phyloP scores from a whole-genome alignment of 2,113 vertebrate species.

The Chiloscyllium plagiosum region DNA sequence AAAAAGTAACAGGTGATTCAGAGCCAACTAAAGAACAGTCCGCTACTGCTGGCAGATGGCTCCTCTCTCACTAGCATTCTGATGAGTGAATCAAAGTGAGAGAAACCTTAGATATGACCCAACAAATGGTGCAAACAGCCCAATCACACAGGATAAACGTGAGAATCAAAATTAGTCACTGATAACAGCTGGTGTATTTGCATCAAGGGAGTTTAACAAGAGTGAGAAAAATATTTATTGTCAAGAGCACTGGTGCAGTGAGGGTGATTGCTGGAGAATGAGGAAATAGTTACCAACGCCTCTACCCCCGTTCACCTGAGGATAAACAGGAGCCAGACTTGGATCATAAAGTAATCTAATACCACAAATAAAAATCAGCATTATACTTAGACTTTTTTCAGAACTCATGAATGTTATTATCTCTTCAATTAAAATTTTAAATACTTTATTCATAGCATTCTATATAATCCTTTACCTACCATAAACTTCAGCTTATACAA shows the following conservation, averaged over 20 bases:
- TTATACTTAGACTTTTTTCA: background rate
- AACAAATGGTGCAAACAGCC: constrained; percentile 40
- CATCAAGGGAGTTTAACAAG: background rate
- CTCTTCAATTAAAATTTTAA: background rate
- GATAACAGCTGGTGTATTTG: background rate
- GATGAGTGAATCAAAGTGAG: constrained; percentile 47
- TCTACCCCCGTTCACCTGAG: background rate
- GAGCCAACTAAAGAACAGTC: constrained; percentile 7
- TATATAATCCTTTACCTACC: background rate
- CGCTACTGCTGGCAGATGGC: constrained; percentile 43
- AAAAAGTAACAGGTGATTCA: background rate
- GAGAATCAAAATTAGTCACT: constrained; percentile 19
- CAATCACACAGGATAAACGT: constrained; percentile 13
- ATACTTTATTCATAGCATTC: background rate
- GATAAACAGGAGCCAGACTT: background rate
- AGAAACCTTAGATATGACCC: constrained; percentile 45
- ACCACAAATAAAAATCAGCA: background rate
- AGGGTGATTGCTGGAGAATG: background rate
- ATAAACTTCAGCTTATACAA: background rate
- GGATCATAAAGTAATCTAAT: background rate
- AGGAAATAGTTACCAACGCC: background rate
- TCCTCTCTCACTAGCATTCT: constrained; percentile 45
- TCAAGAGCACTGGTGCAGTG: background rate
- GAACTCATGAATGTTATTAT: background rate
- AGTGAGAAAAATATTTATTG: constrained; percentile 22